Conservation (phyloP, 2,888 invertebrate genomes). For the Frankliniella fusca region DNA sequence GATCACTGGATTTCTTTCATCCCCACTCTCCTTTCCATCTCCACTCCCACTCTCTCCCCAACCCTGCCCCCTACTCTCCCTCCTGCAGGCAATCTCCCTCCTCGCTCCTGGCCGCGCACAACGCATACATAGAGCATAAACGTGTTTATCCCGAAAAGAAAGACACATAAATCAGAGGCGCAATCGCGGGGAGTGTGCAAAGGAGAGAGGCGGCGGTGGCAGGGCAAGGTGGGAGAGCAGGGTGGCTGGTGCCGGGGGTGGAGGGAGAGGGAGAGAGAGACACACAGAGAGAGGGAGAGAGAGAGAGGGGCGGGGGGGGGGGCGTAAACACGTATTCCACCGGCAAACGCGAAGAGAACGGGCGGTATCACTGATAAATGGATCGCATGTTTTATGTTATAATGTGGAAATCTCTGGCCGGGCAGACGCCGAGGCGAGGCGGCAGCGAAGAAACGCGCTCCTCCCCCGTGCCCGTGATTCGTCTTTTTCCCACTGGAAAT, state of each 20-base stretch:
- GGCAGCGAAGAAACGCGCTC: too few species aligned
- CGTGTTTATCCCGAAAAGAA: neutral
- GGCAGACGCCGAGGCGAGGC: too few species aligned
- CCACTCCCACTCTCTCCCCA: constrained; percentile 33
- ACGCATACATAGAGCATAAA: neutral
- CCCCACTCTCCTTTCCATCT: neutral
- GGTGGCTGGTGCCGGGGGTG: neutral
- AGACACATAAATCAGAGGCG: constrained; percentile 6
- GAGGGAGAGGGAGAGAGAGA: constrained; percentile 1
- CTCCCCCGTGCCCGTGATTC: too few species aligned
- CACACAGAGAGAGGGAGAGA: neutral
- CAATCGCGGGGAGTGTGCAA: constrained; percentile 20
- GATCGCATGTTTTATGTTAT: too few species aligned
- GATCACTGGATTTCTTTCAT: too few species aligned
- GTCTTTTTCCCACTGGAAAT: too few species aligned
- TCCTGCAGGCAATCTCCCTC: neutral
- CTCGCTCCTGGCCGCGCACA: neutral
- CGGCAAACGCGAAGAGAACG: too few species aligned
- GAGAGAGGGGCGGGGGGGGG: neutral
- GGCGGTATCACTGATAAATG: too few species aligned
- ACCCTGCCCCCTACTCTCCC: constrained; percentile 31
- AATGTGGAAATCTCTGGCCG: too few species aligned
- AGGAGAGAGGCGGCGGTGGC: constrained; percentile 20
- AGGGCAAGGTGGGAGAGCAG: neutral
- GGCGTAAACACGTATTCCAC: neutral